phyloP scores from a whole-genome alignment of 2,888 invertebrate species.

The Drosophila seclusa region DNA sequence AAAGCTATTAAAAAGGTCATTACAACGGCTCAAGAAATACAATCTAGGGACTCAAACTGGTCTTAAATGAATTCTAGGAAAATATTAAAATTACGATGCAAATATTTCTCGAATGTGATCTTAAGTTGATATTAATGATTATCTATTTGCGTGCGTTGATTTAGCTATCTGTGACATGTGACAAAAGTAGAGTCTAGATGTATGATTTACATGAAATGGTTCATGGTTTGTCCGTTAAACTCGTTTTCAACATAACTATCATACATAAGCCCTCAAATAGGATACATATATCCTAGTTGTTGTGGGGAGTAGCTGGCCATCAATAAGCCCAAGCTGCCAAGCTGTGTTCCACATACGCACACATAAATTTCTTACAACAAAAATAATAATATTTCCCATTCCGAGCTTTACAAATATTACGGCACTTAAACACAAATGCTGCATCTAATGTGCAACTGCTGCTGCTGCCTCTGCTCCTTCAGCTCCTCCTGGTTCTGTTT shows the following conservation, averaged over 20 bases:
- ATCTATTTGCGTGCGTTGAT: background rate
- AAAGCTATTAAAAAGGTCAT: background rate
- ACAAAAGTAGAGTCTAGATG: background rate
- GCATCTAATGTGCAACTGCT: slow-evolving; percentile 64
- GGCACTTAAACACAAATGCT: slow-evolving; percentile 73
- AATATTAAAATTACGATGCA: background rate
- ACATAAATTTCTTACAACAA: slow-evolving; percentile 54
- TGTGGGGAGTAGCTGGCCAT: slow-evolving; percentile 12
- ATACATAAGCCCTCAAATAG: background rate
- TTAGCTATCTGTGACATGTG: background rate
- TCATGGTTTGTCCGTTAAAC: too few species aligned
- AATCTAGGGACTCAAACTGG: background rate
- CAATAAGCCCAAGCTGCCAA: slow-evolving; percentile 33
- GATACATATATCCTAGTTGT: background rate
- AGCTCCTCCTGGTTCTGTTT: background rate
- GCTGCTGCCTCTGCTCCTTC: slow-evolving; percentile 3
- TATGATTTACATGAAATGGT: background rate
- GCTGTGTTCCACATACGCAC: slow-evolving; percentile 34
- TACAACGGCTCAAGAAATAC: too few species aligned
- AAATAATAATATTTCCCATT: slow-evolving; percentile 47
- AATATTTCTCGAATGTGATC: background rate
- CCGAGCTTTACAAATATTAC: slow-evolving; percentile 70
- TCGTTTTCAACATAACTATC: background rate
- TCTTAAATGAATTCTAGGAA: background rate
- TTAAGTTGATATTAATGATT: background rate